Evolutionary conservation across 2,797 vertebrate species (phyloP).

Genomic region (Siniperca scherzeri): DNA sequence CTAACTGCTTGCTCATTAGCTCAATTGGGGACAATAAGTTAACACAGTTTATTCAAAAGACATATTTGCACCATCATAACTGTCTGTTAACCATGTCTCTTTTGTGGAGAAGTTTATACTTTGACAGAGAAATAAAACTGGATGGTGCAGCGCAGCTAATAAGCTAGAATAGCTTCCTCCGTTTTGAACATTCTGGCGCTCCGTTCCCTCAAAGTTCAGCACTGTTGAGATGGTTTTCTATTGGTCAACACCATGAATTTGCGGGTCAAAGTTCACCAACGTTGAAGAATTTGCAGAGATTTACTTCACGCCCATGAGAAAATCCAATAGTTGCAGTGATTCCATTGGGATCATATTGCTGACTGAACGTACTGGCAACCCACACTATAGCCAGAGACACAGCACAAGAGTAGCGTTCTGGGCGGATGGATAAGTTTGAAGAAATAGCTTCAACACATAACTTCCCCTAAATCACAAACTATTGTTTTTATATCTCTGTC

Average conservation of each 20-base stretch:
- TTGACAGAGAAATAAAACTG: neutral
- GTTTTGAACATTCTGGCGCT: neutral
- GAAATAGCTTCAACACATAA: neutral
- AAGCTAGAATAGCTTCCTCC: neutral
- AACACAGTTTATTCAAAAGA: neutral
- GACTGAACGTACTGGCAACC: no score
- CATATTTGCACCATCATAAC: neutral
- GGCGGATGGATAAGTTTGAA: neutral
- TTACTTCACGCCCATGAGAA: no score
- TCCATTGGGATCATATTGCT: no score
- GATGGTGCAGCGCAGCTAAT: neutral
- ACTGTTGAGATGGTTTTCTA: neutral
- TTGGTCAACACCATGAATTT: no score
- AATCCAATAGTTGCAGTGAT: no score
- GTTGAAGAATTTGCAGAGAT: no score
- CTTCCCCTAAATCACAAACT: neutral
- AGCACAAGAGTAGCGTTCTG: neutral
- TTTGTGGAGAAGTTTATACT: neutral
- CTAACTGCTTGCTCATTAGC: neutral
- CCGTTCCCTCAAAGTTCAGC: neutral
- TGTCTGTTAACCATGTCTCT: neutral
- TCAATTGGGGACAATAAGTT: neutral
- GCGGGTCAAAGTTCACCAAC: no score
- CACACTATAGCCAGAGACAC: no score
- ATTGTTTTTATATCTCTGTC: neutral